Conservation (phyloP, 2,888 invertebrate genomes). For the Agrotis segetum region DNA sequence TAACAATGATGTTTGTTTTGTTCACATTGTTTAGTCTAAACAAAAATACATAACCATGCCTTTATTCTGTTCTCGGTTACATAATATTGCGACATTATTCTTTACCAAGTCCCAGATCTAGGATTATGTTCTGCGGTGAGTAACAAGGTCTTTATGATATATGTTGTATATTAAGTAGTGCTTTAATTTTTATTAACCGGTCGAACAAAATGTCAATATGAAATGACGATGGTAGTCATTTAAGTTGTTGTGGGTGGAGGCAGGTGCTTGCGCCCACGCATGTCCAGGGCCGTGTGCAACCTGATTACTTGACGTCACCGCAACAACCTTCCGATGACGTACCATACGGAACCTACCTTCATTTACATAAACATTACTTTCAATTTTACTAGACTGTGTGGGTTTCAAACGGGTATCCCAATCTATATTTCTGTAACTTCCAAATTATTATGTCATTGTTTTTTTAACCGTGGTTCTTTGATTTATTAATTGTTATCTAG, state of each 20-base stretch:
- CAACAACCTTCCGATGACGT: conserved; percentile 80
- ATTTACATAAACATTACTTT: conserved; percentile 67
- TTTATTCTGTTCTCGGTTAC: conserved; percentile 3
- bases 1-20: conserved; percentile 16
- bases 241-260: conserved; percentile 78
- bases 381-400: conserved; percentile 53
- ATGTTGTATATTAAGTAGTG: conserved; percentile 2
- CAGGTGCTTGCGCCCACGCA: conserved; percentile 85
- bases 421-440: conserved; percentile 14
- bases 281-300: conserved; percentile 87
- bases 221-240: conserved; percentile 55
- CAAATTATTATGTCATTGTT: conserved; percentile 1
- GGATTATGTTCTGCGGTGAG: conserved; percentile 28
- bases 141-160: conserved; percentile 16
- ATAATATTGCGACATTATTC: conserved; percentile 25
- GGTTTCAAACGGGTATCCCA: conserved; percentile 27
- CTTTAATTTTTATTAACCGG: conserved; percentile 32
- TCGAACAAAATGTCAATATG: conserved; percentile 46
- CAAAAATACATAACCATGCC: conserved; percentile 3
- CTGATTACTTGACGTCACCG: conserved; percentile 86
- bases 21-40: conserved; percentile 10
- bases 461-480: neutral
- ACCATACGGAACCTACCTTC: conserved; percentile 74
- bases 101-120: conserved; percentile 25
- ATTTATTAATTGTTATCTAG: conserved; percentile 14